Conservation (phyloP, 2,113 vertebrate genomes). For the Thomomys bottae region DNA sequence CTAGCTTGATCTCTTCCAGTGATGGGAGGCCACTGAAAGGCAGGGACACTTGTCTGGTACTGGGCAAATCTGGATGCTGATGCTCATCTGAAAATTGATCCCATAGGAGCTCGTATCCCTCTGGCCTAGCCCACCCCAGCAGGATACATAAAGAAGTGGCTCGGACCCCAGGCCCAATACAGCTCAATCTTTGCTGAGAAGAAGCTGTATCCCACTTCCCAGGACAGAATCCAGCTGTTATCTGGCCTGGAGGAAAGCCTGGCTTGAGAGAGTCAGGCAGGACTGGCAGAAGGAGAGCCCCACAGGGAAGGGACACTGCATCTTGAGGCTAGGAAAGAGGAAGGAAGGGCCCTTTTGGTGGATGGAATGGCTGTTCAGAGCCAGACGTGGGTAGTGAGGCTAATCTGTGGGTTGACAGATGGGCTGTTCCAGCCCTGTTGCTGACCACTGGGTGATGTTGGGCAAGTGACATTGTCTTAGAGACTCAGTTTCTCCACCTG, state of each 20-base stretch:
- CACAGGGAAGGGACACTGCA: accelerated
- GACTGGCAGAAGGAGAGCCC: not conserved
- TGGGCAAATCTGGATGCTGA: not conserved
- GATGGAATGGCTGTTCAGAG: not conserved
- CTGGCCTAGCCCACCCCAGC: too few species aligned
- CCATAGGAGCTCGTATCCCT: not conserved
- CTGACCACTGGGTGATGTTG: not conserved
- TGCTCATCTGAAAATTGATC: not conserved
- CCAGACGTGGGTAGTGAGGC: not conserved
- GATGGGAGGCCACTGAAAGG: accelerated
- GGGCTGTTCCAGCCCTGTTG: not conserved
- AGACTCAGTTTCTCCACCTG: not conserved
- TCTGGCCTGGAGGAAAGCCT: not conserved
- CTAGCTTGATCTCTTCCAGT: not conserved
- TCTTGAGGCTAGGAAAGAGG: not conserved
- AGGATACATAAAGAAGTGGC: not conserved
- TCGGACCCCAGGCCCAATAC: not conserved
- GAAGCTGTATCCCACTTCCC: too few species aligned
- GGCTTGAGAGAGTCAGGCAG: not conserved
- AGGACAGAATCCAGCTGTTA: not conserved
- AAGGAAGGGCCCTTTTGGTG: not conserved
- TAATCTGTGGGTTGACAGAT: not conserved
- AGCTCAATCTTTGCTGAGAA: not conserved
- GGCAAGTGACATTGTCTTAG: not conserved
- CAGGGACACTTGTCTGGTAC: not conserved